Conservation (phyloP, 1,140 invertebrate species). For the Halictus rubicundus region DNA sequence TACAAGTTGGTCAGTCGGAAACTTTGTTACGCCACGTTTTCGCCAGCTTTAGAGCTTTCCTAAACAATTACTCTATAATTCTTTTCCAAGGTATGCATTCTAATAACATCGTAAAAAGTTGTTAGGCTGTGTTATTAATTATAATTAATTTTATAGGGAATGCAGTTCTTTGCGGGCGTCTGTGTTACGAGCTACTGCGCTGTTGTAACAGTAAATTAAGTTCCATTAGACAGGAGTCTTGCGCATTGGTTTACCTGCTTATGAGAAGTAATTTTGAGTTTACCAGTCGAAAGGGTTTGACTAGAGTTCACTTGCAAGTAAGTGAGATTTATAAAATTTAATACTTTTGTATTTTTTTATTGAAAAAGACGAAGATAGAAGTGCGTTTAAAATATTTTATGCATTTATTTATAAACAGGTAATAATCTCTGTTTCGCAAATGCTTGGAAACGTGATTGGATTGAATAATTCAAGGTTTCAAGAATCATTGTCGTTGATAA, state of each 20-base stretch:
- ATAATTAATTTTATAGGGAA: conserved; percentile 82
- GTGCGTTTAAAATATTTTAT: conserved; percentile 27
- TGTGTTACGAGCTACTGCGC: conserved; percentile 90
- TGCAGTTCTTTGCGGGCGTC: conserved; percentile 90
- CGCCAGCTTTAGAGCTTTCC: conserved; percentile 92
- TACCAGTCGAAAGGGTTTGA: conserved; percentile 89
- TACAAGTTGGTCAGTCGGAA: conserved; percentile 95
- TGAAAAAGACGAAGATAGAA: conserved; percentile 31
- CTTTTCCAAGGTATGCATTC: conserved; percentile 87
- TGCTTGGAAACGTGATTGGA: conserved; percentile 92
- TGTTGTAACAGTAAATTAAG: conserved; percentile 91
- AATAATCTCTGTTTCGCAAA: conserved; percentile 95
- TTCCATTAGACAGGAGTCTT: conserved; percentile 92
- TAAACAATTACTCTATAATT: conserved; percentile 93
- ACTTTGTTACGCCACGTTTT: conserved; percentile 94
- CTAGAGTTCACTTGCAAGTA: conserved; percentile 91
- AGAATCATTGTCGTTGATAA: conserved; percentile 94
- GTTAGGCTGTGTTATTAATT: background rate
- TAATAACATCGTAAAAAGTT: too few species aligned
- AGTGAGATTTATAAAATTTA: conserved; percentile 3
- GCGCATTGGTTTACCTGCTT: conserved; percentile 93
- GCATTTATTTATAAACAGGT: conserved; percentile 78
- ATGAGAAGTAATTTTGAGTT: conserved; percentile 97
- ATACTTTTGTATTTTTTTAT: conserved; percentile 9
- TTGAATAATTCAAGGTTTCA: conserved; percentile 94